Percentiles rank a stretch among this genome's conserved stretches.
Conservation (phyloP, 2,797 vertebrate genomes). For the Sebastolobus altivelis region DNA sequence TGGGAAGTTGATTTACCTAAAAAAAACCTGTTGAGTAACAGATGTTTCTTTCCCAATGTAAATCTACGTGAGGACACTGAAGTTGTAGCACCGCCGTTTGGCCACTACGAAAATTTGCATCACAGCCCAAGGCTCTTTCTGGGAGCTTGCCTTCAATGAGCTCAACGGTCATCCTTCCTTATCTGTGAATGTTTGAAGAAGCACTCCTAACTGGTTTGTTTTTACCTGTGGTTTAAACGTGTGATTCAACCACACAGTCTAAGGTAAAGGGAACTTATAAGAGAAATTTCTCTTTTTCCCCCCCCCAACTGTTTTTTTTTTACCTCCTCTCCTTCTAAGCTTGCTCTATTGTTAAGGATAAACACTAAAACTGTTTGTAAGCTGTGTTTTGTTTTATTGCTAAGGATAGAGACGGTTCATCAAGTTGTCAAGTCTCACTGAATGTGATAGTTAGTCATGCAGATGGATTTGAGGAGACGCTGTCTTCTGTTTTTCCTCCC, state of each 20-base stretch:
- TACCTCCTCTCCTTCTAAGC: constrained; percentile 2
- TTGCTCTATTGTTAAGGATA: constrained; percentile 39
- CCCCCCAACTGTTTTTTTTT: neutral
- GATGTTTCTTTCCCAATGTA: too few species aligned
- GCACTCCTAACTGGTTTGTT: constrained; percentile 11
- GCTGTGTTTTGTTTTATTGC: constrained; percentile 35
- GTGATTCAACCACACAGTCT: neutral
- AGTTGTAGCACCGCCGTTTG: too few species aligned
- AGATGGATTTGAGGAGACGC: constrained; percentile 62
- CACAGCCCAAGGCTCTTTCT: too few species aligned
- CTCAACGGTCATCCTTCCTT: constrained; percentile 24
- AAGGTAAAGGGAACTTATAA: neutral
- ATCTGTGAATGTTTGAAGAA: constrained; percentile 47
- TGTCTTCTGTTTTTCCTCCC: constrained; percentile 40
- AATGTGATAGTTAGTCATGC: constrained; percentile 64
- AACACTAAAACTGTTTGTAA: constrained; percentile 49
- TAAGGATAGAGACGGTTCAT: constrained; percentile 45
- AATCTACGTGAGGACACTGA: too few species aligned
- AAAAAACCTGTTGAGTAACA: too few species aligned
- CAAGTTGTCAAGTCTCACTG: constrained; percentile 43
- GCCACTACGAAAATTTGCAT: too few species aligned
- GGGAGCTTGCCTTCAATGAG: neutral
- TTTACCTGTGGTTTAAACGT: constrained; percentile 31
- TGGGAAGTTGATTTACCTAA: too few species aligned
- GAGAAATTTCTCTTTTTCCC: neutral